A percentile compares a stretch with the other conserved stretches of the same genome.
These are phyloP conservation scores for Xiphophorus couchianus DNA, from an alignment of 2,113 vertebrate genomes.

Conservation along the genomic window DNA sequence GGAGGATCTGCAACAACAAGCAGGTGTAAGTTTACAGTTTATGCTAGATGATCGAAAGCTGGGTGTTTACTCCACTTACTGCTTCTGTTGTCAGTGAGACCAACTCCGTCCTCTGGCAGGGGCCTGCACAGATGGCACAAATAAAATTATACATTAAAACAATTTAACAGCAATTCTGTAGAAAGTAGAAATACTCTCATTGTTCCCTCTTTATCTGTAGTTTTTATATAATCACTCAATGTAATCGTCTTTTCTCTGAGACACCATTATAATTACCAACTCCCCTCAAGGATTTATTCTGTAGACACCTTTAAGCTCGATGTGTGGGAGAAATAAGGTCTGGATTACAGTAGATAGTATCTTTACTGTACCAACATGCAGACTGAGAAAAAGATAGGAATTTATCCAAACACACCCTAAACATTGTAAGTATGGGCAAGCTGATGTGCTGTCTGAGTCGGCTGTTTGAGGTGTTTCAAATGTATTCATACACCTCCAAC, in stretches of 20 bases:
- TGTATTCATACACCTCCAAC: neutral
- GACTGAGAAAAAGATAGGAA: slow-evolving; percentile 8
- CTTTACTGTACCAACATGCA: neutral
- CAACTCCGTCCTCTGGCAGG: slow-evolving; percentile 85
- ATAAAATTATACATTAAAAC: neutral
- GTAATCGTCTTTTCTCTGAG: slow-evolving; percentile 6
- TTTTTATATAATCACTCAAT: neutral
- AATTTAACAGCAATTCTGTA: neutral
- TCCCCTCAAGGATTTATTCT: slow-evolving; percentile 22
- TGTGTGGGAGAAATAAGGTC: neutral
- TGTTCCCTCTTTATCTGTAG: neutral
- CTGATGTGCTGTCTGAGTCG: slow-evolving; percentile 12
- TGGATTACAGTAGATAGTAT: slow-evolving; percentile 29
- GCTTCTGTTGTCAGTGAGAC: slow-evolving; percentile 82
- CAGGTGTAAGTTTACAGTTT: neutral
- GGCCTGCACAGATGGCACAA: slow-evolving; percentile 73
- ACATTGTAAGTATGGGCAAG: slow-evolving; percentile 37
- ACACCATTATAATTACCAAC: slow-evolving; percentile 50
- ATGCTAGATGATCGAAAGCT: neutral
- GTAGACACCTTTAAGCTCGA: slow-evolving; percentile 15
- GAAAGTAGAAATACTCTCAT: neutral
- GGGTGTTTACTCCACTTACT: slow-evolving; percentile 79
- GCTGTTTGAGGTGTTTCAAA: neutral
- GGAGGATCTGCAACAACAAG: slow-evolving; percentile 83
- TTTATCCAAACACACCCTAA: slow-evolving; percentile 37